These are phyloP conservation scores for Penaeus indicus DNA, from an alignment of 1,140 invertebrate species.

Conservation along the genomic window DNA sequence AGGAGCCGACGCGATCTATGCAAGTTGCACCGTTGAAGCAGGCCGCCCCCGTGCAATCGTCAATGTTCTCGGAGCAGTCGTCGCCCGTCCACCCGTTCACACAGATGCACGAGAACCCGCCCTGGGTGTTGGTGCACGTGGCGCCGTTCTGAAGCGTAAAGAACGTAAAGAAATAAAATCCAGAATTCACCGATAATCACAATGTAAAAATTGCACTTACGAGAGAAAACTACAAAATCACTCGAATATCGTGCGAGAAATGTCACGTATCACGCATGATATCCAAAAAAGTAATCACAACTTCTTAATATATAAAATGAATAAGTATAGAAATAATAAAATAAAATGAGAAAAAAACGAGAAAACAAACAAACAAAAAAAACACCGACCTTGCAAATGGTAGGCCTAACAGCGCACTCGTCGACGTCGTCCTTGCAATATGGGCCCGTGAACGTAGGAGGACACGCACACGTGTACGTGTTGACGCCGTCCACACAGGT, in stretches of 20 bases:
- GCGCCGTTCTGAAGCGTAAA: slow-evolving; percentile 85
- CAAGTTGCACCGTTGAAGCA: slow-evolving; percentile 98
- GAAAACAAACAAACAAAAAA: not conserved
- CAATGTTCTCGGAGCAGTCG: slow-evolving; percentile 92
- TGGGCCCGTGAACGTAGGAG: slow-evolving; percentile 87
- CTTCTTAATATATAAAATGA: too few relatives aligned
- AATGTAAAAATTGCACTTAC: too few relatives aligned
- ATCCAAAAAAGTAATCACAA: too few relatives aligned
- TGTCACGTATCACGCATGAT: not conserved
- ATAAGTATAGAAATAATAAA: not conserved
- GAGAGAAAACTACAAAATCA: too few relatives aligned
- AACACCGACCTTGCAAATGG: slow-evolving; percentile 76
- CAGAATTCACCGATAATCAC: too few relatives aligned
- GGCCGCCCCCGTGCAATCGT: slow-evolving; percentile 91
- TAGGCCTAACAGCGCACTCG: slow-evolving; percentile 75
- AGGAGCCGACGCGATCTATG: slow-evolving; percentile 90
- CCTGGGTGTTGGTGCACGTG: slow-evolving; percentile 91
- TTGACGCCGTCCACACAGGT: slow-evolving; percentile 90
- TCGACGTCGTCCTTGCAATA: slow-evolving; percentile 76
- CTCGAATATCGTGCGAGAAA: not conserved
- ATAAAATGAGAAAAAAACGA: not conserved
- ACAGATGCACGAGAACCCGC: slow-evolving; percentile 95
- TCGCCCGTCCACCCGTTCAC: slow-evolving; percentile 94
- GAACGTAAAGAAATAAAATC: not conserved
- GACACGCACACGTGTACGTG: slow-evolving; percentile 89